Evolutionary conservation across 2,113 vertebrate species (phyloP), one percentile per base, ranked within the genome.

Genomic region (Limanda limanda): DNA sequence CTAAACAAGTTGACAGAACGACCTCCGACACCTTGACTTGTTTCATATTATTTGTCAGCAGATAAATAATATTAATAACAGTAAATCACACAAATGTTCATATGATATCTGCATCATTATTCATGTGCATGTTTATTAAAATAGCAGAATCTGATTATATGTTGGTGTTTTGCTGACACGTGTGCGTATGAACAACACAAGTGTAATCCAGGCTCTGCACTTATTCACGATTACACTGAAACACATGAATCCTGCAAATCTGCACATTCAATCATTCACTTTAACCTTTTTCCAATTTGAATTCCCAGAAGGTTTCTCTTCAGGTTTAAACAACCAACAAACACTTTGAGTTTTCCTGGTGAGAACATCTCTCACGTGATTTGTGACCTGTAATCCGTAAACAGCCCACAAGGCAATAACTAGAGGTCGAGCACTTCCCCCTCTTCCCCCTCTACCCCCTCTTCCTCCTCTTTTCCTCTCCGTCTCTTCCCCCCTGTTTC

Each of bases 381-480:
- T 65, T 83, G 2, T 27, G 63, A 73, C 71, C 66, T 11, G 4
- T 18, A 56, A 78, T 67, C 58, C 17, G 52, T 57, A 71, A 48
- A 79, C 20, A 42, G 62, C 71, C 62, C 68, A 42, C 58, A 18
- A 40, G 56, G 45, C 66, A 72, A 66, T 81, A 76, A 79, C 72
- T n/a, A 25, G 54, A 73, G 64, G 74, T 63, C 9, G 6, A 20
- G 45, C 60, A 56, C 68, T 71, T 51, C 17, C 35, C 15, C 57
- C 20, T 9, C 18, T 35, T 13, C 42, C 12, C 18, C 25, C 48
- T 55, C n/a, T n/a, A n/a, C 17, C 35, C 15, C 57, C 20, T 9
- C 68, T 71, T 51, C 17, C 35, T 15, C 57, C 20, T 9, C 57
- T 52, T 20, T 54, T 11, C 18, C 45, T 27, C 68, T 72, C 12